These are phyloP conservation scores for Cyaniris semiargus DNA, from an alignment of 2,888 invertebrate species.

Conservation along the genomic window DNA sequence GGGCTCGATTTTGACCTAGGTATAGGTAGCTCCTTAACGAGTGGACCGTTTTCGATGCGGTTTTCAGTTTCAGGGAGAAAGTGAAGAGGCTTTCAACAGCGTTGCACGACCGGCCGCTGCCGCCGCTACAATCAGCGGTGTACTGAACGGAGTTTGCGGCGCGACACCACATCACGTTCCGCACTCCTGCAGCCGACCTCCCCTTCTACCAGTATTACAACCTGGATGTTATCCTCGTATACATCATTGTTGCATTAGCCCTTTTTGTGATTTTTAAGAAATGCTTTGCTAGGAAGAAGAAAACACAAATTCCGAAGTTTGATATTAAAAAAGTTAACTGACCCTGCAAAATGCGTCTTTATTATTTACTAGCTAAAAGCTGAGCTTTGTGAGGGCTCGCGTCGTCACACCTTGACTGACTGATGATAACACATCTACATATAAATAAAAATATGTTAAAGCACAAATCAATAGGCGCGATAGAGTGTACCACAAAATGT, in stretches of 20 bases:
- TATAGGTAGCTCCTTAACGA: too few relatives aligned
- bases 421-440: too few relatives aligned
- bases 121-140: conserved; percentile 81
- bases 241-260: neutral
- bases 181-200: conserved; percentile 76
- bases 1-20: too few relatives aligned
- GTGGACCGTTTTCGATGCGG: neutral
- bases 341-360: too few relatives aligned
- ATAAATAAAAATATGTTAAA: too few relatives aligned
- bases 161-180: conserved; percentile 69
- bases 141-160: conserved; percentile 84
- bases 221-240: conserved; percentile 50
- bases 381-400: too few relatives aligned
- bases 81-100: conserved; percentile 73
- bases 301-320: neutral
- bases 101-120: conserved; percentile 81
- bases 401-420: too few relatives aligned
- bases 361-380: too few relatives aligned
- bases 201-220: conserved; percentile 76
- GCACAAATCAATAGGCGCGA: too few relatives aligned
- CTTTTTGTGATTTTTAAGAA: neutral
- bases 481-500: too few relatives aligned
- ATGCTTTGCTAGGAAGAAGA: neutral
- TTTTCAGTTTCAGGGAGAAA: conserved; percentile 65
- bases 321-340: too few relatives aligned